Evolutionary conservation across 1,140 invertebrate species (phyloP), one percentile per base, ranked within the genome.

Genomic region (Triops cancriformis): DNA sequence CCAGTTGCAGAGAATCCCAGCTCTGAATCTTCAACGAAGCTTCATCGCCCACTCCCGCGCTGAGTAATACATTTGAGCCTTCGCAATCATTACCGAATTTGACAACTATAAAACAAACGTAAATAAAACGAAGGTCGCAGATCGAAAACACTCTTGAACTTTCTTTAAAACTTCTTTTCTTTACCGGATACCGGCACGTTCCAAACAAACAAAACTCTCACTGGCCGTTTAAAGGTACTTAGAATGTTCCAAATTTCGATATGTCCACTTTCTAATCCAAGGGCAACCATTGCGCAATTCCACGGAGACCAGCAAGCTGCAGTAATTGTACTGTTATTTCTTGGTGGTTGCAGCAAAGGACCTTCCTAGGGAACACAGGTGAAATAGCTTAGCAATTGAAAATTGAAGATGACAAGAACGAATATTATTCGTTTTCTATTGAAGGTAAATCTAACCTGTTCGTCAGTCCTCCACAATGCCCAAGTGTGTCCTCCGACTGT

Each of bases 201-300:
- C 51, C n/a, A 64, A 14, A 64, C 51, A 2, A 64, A 64, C 2
- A 64, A 64, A 64, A 18, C 14, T 23, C 51, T 10, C 51, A 14
- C 23, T n/a, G 51, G 51, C 9, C 51, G 51, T n/a, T 64, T 64
- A 9, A 64, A 23, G 10, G 51, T 12, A 64, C 3, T 64, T 23
- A 64, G 23, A 64, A 78, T 26, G 43, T 78, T 73, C 77, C 77
- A 78, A 26, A 78, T 41, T 28, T 78, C 72, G 11, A 78, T 73
- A 3, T 73, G 73, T 1, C 77, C 77, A 26, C 74, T 73, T 27
- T 26, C 77, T 14, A 78, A 43, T 28, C 77, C 77, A 11, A 78
- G 18, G 26, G 41, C 73, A 18, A 73, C 23, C 23, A 74, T 43
- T 7, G 77, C 64, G 11, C 72, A 27, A n/a, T 78, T 23, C 72